Evolutionary conservation across 2,888 invertebrate species (phyloP), one percentile per base, ranked within the genome.

Genomic region (Tetanocera ferruginea): DNA sequence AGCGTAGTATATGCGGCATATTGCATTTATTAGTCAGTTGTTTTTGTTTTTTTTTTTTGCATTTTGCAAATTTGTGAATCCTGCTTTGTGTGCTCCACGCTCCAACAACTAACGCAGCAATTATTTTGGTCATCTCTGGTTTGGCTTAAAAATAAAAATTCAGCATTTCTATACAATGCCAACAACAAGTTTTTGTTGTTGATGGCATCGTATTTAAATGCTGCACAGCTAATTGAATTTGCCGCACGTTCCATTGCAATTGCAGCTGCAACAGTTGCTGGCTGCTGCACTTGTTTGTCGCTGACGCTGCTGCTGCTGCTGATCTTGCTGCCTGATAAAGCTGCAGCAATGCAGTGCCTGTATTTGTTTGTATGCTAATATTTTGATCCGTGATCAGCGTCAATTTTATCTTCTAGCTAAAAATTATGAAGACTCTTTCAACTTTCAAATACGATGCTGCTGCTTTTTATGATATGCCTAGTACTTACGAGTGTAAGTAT

Each of bases 181-280:
- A 37, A 37, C 37, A 37, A 37, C 37, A 37, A 37, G 37, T 37
- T 37, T 37, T 37, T 37, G 37, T 37, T 37, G 37, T 8, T 6
- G 37, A 37, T 37, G 37, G 37, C 5, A 37, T 37, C 37, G 37
- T 8, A 37, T 37, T 57, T 57, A 57, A 57, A 25, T 57, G 57
- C 57, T 19, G 57, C 57, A 19, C 23, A 57, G 28, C 57, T 57
- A 57, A 57, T 57, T 57, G 57, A 57, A 57, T 57, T 57, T 57
- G 57, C 57, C 57, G 28, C 57, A 57, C 57, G 57, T 28, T 57
- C 28, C 19, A 57, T 19, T 23, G 23, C 57, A 17, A 19, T 19
- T 57, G 57, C 57, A 57, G 57, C 57, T 25, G 28, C 57, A 57
- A 23, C 55, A 57, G 23, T 19, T 19, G 23, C 28, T 5, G 14